Evolutionary conservation across 1,140 invertebrate species (phyloP), one percentile per base, ranked within the genome.

Genomic region (Nautilus pompilius): DNA sequence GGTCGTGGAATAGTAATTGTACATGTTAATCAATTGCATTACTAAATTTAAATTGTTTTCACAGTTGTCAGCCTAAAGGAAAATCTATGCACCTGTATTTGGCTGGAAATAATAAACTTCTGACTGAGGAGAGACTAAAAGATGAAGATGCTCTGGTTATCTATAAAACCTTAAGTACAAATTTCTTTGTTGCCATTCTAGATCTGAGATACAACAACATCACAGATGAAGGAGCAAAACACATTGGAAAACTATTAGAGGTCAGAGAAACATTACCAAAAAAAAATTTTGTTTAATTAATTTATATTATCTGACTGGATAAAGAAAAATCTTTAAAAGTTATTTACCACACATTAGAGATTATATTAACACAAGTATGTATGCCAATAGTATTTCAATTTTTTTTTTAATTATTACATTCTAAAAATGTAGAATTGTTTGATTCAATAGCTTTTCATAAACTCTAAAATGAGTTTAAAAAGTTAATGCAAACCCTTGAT

Each of bases 141-240:
- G 79, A 82, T 51, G 58, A 63, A 17, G 80, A 83, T 58, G 73
- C 72, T 56, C 60, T 69, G 32, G 68, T 73, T 10, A 54, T 83
- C 8, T 76, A 73, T 59, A 75, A 74, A 59, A 70, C 73, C 17
- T 69, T 83, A 15, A 67, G 71, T 48, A 75, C 73, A 8, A 80
- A 81, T 63, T 53, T 65, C 1, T 82, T 72, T 66, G 72, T 83
- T 24, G 67, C 66, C 0, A 72, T 71, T 46, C 41, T 83, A 36
- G 80, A 82, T 57, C 73, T 83, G 0, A 70, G 81, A 29, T 83
- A 78, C 62, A 83, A 82, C 58, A 67, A 74, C 48, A 76, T 83
- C 26, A 78, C 76, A 51, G 79, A 82, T 63, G 65, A 77, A 58
- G 80, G 80, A 20, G 71, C 74, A 0, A 62, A 62, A 34, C 56